Conservation (phyloP, 2,888 invertebrate species). For the Didymodactylos carnosus region DNA sequence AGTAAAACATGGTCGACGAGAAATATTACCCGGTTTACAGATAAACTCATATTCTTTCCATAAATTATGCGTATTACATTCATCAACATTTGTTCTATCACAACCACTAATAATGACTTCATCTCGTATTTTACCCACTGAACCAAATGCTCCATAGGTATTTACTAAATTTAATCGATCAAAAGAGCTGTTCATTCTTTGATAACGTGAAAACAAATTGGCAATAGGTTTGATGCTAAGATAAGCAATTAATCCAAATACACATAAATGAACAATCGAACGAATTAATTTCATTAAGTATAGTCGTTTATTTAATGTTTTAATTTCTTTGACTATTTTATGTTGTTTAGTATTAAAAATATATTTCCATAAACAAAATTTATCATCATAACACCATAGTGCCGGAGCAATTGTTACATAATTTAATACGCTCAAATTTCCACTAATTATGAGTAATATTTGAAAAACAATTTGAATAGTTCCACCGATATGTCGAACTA, state of each 20-base stretch:
- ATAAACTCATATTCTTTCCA: conserved; percentile 37
- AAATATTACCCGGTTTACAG: conserved; percentile 34
- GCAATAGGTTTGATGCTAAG: conserved; percentile 35
- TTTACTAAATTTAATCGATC: conserved; percentile 35
- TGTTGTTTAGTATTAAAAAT: background rate
- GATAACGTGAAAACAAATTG: conserved; percentile 31
- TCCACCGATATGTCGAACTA: conserved; percentile 26
- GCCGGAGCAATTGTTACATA: conserved; percentile 35
- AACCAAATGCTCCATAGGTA: conserved; percentile 37
- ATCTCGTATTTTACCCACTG: conserved; percentile 24
- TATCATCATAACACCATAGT: conserved; percentile 35
- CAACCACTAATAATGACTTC: conserved; percentile 35
- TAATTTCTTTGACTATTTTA: background rate
- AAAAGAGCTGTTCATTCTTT: conserved; percentile 36
- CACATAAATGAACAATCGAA: conserved; percentile 19
- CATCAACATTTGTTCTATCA: conserved; percentile 21
- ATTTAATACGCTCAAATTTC: conserved; percentile 36
- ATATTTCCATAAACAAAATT: conserved; percentile 2
- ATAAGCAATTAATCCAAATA: conserved; percentile 28
- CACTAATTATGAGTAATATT: conserved; percentile 33
- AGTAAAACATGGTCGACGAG: conserved; percentile 31
- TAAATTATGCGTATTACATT: conserved; percentile 18
- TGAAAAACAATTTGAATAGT: conserved; percentile 33
- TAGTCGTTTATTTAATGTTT: background rate
- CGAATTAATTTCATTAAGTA: background rate